Evolutionary conservation across 2,888 invertebrate genomes (phyloP).

Genomic region (Hofmannophila pseudospretella): DNA sequence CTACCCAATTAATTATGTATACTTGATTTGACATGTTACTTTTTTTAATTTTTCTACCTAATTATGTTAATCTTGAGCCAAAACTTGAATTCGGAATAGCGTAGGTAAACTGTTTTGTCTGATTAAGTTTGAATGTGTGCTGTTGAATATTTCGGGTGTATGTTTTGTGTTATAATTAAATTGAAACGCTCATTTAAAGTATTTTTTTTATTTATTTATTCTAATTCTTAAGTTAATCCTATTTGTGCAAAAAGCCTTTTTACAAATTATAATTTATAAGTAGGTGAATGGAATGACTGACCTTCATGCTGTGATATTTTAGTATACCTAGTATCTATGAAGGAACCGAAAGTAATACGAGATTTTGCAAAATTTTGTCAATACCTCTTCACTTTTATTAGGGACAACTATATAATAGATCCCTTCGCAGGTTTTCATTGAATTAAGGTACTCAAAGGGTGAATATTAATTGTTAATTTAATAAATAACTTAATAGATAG

Average conservation of each 20-base stretch:
- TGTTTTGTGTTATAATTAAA: slow-evolving; percentile 2
- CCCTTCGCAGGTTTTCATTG: slow-evolving; percentile 1
- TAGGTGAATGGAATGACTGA: slow-evolving; percentile 37
- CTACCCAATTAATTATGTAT: too few relatives aligned
- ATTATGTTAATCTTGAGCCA: too few relatives aligned
- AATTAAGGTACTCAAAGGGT: slow-evolving; percentile 15
- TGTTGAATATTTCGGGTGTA: not conserved
- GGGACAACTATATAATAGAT: not conserved
- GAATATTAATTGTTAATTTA: slow-evolving; percentile 31
- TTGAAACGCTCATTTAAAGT: not conserved
- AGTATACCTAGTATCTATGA: not conserved
- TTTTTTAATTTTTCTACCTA: too few relatives aligned
- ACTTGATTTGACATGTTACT: too few relatives aligned
- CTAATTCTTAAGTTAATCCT: slow-evolving; percentile 63
- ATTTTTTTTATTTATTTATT: slow-evolving; percentile 33
- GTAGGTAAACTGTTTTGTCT: too few relatives aligned
- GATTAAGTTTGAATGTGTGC: too few relatives aligned
- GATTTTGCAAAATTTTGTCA: not conserved
- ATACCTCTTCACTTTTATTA: not conserved
- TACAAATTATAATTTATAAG: slow-evolving; percentile 47
- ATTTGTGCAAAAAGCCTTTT: slow-evolving; percentile 65
- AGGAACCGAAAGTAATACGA: too few relatives aligned
- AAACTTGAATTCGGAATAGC: too few relatives aligned
- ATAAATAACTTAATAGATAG: slow-evolving; percentile 71
- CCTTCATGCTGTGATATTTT: slow-evolving; percentile 17